Evolutionary conservation across 2,797 vertebrate genomes (phyloP).

Genomic region (Crocidura indochinensis): DNA sequence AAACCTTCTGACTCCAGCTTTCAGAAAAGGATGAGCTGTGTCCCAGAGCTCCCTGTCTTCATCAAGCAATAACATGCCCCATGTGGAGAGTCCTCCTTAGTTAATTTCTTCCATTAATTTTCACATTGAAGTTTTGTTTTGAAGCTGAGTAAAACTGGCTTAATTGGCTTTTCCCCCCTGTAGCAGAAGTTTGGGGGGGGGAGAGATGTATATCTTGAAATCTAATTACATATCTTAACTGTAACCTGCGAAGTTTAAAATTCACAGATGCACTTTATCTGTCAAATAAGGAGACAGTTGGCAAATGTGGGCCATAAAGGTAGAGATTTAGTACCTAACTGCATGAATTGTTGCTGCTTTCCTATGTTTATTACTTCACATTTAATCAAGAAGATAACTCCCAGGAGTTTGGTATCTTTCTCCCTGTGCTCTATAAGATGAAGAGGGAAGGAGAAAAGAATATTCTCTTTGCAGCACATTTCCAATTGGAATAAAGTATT

Average conservation of each 20-base stretch:
- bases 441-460: slow-evolving; percentile 60
- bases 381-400: slow-evolving; percentile 85
- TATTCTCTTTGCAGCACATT: slow-evolving; percentile 62
- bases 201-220: slow-evolving; percentile 85
- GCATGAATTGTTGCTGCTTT: slow-evolving; percentile 85
- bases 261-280: slow-evolving; percentile 85
- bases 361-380: slow-evolving; percentile 85
- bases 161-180: slow-evolving; percentile 83
- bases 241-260: slow-evolving; percentile 86
- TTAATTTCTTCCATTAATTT: slow-evolving; percentile 66
- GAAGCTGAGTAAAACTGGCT: slow-evolving; percentile 82
- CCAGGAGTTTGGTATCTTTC: slow-evolving; percentile 81
- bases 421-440: slow-evolving; percentile 74
- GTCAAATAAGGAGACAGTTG: slow-evolving; percentile 87
- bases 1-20: slow-evolving; percentile 2
- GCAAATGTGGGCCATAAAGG: slow-evolving; percentile 87
- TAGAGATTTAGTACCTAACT: slow-evolving; percentile 85
- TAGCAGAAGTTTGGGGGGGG: slow-evolving; percentile 81
- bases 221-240: slow-evolving; percentile 87
- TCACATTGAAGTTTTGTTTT: slow-evolving; percentile 84
- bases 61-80: slow-evolving; percentile 1
- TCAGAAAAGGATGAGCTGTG: background rate
- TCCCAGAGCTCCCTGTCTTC: background rate
- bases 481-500: slow-evolving; percentile 31
- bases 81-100: slow-evolving; percentile 34